Percentiles rank a stretch among this genome's conserved stretches.
phyloP scores from a whole-genome alignment of 2,888 invertebrate species.

The Agrochola lychnidis region DNA sequence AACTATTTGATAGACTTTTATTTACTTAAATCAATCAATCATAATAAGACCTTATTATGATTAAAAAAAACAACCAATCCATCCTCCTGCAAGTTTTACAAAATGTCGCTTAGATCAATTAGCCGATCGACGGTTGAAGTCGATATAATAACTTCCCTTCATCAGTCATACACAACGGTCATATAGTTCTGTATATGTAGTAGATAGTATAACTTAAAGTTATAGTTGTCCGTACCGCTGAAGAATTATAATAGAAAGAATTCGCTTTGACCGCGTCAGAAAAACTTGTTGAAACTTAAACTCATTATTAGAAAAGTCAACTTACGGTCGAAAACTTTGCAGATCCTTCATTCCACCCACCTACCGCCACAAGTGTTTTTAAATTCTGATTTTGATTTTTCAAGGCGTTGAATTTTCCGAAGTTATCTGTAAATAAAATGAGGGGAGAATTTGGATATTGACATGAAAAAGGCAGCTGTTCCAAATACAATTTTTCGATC shows the following conservation, averaged over 20 bases:
- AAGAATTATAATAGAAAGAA: neutral
- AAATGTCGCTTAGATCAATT: too few species aligned
- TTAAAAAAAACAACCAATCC: too few species aligned
- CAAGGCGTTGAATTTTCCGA: constrained; percentile 88
- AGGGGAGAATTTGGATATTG: neutral
- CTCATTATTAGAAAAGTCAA: constrained; percentile 50
- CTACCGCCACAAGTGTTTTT: constrained; percentile 92
- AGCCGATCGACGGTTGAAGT: too few species aligned
- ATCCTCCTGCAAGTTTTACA: too few species aligned
- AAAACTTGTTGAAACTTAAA: constrained; percentile 27
- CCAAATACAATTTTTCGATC: neutral
- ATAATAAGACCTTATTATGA: too few species aligned
- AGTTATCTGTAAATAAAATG: constrained; percentile 82
- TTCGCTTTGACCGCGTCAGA: neutral
- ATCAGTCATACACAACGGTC: too few species aligned
- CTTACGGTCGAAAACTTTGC: constrained; percentile 90
- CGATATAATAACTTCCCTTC: too few species aligned
- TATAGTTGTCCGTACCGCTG: neutral
- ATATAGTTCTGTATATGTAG: too few species aligned
- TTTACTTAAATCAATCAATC: too few species aligned
- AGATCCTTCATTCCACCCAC: constrained; percentile 93
- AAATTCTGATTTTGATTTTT: constrained; percentile 87
- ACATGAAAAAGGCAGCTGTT: neutral
- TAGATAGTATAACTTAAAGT: neutral
- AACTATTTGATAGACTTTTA: too few species aligned